Base-by-base conservation (phyloP, 1,140 invertebrate species). In the Glossosoma conforme region DNA sequence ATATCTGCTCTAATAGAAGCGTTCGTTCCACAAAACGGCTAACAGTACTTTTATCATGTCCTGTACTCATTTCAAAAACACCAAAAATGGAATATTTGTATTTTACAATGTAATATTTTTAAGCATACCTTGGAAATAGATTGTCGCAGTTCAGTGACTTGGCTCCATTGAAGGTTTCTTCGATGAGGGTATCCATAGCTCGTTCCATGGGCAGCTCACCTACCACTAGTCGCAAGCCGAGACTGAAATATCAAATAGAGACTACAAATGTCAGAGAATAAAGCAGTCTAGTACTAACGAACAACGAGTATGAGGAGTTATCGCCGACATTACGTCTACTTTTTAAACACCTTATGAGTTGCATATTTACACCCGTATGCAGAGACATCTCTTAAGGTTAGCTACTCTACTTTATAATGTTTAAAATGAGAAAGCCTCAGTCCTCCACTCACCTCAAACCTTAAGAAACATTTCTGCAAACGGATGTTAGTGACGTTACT, bases 111-210 rank as follows among this genome's bases (percentile, higher is more conserved):
- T 10, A 9, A 18, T 30, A 42, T n/a, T 6, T 38, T 21, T 17
- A 45, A 49, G 14, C 49, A 62, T 60, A 78, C 76, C 66, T 77
- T 0, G 76, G 75, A 53, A 77, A 77, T 59, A 78, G 65, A 18
- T 70, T 65, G 20, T 65, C 56, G 52, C 76, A 78, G 17, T 67
- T 61, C 0, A 78, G 62, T 8, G 65, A 62, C 0, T 61, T 67
- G 65, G 70, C 72, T 3, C 73, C 74, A 0, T 59, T 61, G 0
- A 76, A 60, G 0, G 65, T 65, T 54, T 77, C 75, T 17, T 68
- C 66, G n/a, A 77, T 28, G 48, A 77, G 60, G 3, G 66, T 69
- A 42, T 77, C 72, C 5, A 77, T 44, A 0, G 72, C 74, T n/a
- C 61, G 60, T n/a, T 76, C 74, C 0, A 70, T 58, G 0, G 69